A percentile compares a stretch with the other conserved stretches of the same genome.
Evolutionary conservation across 2,113 vertebrate genomes (phyloP).

Genomic region (Chlorodrepanis virens): DNA sequence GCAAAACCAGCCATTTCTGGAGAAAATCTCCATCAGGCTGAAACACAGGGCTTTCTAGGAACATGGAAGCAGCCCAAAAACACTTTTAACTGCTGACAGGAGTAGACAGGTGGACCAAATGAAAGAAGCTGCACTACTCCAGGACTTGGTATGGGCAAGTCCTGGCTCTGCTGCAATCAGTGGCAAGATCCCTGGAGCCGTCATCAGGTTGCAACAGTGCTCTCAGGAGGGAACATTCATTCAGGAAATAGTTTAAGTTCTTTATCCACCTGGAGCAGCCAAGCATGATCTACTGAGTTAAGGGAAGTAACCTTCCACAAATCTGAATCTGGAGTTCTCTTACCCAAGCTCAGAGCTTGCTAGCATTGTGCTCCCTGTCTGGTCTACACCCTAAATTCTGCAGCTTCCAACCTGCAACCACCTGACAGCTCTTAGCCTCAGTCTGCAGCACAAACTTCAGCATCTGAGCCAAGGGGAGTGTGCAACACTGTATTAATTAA

Average conservation of each 20-base stretch:
- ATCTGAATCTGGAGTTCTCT: not conserved
- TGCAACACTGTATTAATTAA: not conserved
- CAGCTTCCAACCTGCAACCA: not conserved
- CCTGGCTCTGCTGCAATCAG: not conserved
- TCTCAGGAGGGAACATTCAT: not conserved
- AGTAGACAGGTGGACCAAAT: not conserved
- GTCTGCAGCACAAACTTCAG: not conserved
- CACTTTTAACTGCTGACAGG: not conserved
- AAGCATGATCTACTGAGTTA: not conserved
- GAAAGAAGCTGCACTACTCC: not conserved
- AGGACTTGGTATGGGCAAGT: not conserved
- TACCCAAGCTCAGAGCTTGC: not conserved
- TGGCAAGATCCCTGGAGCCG: not conserved
- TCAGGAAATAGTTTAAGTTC: not conserved
- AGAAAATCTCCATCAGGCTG: not conserved
- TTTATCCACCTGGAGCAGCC: not conserved
- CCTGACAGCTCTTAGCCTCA: not conserved
- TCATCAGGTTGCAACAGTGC: not conserved
- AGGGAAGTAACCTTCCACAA: accelerated
- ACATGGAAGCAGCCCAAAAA: not conserved
- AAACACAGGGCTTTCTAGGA: not conserved
- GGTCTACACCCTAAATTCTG: not conserved
- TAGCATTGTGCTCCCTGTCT: not conserved
- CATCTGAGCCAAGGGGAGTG: not conserved
- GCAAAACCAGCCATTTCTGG: not conserved